phyloP scores from a whole-genome alignment of 1,140 invertebrate genomes.

The Drosophila nigromelanica region DNA sequence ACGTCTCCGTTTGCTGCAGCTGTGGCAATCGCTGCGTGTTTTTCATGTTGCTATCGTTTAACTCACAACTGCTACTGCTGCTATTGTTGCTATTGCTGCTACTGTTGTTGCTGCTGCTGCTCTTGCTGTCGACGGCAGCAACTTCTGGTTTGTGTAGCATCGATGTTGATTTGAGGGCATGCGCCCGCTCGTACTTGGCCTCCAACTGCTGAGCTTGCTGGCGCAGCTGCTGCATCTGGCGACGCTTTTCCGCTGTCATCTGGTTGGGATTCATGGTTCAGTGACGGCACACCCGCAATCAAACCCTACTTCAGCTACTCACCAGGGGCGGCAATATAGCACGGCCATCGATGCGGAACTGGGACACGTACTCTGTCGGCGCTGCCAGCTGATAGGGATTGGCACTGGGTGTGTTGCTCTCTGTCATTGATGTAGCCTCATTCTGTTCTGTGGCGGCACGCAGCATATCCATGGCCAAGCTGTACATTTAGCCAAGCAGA shows the following conservation, averaged over 20 bases:
- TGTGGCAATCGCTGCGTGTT: conserved; percentile 13
- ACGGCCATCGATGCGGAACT: conserved; percentile 87
- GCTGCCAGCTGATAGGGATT: conserved; percentile 6
- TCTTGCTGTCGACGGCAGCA: not conserved
- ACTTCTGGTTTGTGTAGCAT: not conserved
- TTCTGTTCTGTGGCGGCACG: conserved; percentile 41
- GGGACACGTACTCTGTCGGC: conserved; percentile 84
- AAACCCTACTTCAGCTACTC: conserved; percentile 58
- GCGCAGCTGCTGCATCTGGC: conserved; percentile 73
- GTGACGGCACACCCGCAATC: conserved; percentile 27
- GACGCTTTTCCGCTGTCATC: conserved; percentile 63
- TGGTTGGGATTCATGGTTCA: conserved; percentile 47
- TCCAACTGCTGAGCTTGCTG: conserved; percentile 72
- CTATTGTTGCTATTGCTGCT: conserved; percentile 7
- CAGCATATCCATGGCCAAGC: conserved; percentile 55
- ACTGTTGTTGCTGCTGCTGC: conserved; percentile 5
- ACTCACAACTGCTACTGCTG: conserved; percentile 2
- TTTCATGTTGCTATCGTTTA: conserved; percentile 24
- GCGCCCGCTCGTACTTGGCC: conserved; percentile 34
- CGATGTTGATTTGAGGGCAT: not conserved
- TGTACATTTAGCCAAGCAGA: not conserved
- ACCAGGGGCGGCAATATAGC: conserved; percentile 87
- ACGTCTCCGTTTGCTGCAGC: conserved; percentile 57
- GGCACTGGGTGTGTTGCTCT: conserved; percentile 16
- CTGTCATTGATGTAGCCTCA: conserved; percentile 5